phyloP scores from a whole-genome alignment of 2,113 vertebrate species.

The Patagioenas fasciata region DNA sequence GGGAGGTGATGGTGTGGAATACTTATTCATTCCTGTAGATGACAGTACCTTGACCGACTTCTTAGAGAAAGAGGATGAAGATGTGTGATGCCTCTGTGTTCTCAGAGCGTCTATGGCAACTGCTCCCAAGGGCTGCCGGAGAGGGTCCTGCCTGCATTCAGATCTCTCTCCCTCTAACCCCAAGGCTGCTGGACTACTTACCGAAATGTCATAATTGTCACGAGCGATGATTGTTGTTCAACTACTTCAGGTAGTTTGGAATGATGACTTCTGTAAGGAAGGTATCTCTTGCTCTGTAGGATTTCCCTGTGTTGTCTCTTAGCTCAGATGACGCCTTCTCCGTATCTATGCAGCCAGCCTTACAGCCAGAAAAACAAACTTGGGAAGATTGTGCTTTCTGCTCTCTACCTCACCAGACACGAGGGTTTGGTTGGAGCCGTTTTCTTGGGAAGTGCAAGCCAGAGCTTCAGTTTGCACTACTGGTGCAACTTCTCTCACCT shows the following conservation, averaged over 20 bases:
- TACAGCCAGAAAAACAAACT: conserved; percentile 9
- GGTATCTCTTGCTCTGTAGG: background rate
- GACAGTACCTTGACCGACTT: conserved; percentile 85
- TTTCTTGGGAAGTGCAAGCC: conserved; percentile 60
- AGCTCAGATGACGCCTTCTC: conserved; percentile 15
- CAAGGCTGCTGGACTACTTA: conserved; percentile 27
- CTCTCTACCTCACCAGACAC: conserved; percentile 49
- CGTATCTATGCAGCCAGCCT: background rate
- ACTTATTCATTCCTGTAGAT: conserved; percentile 89
- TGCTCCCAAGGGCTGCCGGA: conserved; percentile 18
- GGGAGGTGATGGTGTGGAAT: conserved; percentile 94
- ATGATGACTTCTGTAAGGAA: background rate
- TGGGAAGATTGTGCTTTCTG: conserved; percentile 69
- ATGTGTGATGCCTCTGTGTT: conserved; percentile 50
- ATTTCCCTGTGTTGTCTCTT: conserved; percentile 45
- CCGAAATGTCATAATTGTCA: background rate
- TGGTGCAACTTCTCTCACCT: background rate
- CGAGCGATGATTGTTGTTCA: background rate
- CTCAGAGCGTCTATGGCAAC: background rate
- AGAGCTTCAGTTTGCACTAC: conserved; percentile 46
- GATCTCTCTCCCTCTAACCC: background rate
- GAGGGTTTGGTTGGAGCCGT: conserved; percentile 38
- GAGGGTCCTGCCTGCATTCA: background rate
- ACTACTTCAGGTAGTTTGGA: conserved; percentile 9
- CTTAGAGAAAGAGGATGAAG: conserved; percentile 86